phyloP scores from a whole-genome alignment of 2,888 invertebrate species.

The Pristionchus exspectatus region DNA sequence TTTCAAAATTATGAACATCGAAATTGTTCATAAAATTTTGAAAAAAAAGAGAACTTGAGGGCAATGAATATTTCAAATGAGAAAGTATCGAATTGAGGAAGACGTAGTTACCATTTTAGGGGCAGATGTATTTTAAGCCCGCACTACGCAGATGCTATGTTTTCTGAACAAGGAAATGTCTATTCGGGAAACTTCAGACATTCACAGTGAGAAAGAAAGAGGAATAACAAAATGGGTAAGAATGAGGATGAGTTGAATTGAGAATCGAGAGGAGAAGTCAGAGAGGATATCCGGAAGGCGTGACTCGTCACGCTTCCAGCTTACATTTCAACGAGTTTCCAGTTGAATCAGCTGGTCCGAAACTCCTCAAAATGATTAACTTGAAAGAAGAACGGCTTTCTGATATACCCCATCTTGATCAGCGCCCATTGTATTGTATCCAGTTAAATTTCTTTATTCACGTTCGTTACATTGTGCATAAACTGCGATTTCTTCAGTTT shows the following conservation, averaged over 20 bases:
- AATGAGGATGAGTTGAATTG: slow-evolving; percentile 5
- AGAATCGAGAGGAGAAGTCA: not conserved
- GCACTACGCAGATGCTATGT: not conserved
- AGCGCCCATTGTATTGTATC: no score
- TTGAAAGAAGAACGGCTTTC: no score
- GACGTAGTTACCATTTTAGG: not conserved
- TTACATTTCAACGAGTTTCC: not conserved
- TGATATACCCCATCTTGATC: no score
- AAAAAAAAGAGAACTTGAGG: no score
- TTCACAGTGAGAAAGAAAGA: not conserved
- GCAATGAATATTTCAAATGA: no score
- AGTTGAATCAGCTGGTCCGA: no score
- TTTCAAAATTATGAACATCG: no score
- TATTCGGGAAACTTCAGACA: slow-evolving; percentile 1
- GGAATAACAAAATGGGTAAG: slow-evolving; percentile 1
- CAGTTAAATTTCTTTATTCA: slow-evolving; percentile 34
- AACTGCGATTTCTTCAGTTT: slow-evolving; percentile 1
- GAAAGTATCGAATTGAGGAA: not conserved
- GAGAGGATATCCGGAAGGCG: slow-evolving; percentile 43
- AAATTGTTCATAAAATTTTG: no score
- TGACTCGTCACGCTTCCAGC: not conserved
- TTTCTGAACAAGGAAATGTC: not conserved
- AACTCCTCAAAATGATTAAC: no score
- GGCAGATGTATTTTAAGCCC: not conserved
- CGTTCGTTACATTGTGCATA: slow-evolving; percentile 31